These are phyloP conservation scores for Acleris cristana DNA, from an alignment of 2,888 invertebrate genomes.

Conservation along the genomic window DNA sequence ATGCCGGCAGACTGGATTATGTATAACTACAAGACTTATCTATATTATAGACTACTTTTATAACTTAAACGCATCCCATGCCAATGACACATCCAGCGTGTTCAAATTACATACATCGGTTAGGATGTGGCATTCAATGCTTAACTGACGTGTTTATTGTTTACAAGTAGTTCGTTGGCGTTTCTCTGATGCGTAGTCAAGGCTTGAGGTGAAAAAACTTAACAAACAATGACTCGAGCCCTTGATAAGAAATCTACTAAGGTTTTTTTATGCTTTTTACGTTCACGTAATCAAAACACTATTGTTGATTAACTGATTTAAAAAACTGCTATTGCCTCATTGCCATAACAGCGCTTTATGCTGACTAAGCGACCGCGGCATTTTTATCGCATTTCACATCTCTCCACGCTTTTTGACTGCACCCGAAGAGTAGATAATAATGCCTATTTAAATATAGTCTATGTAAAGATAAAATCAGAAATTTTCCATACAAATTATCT, in stretches of 20 bases:
- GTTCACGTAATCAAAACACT: conserved; percentile 1
- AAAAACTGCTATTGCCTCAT: too few species aligned
- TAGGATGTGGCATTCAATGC: too few species aligned
- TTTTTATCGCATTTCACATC: conserved; percentile 3
- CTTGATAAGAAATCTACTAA: conserved; percentile 1
- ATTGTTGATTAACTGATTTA: too few species aligned
- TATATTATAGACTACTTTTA: too few species aligned
- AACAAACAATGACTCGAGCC: conserved; percentile 26
- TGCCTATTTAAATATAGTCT: conserved; percentile 15
- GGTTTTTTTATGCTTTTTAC: conserved; percentile 20
- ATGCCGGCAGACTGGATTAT: too few species aligned
- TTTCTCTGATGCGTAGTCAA: conserved; percentile 8
- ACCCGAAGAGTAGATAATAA: conserved; percentile 27
- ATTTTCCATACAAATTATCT: neutral
- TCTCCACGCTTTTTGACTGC: conserved; percentile 26
- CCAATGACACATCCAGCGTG: too few species aligned
- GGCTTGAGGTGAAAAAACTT: conserved; percentile 29
- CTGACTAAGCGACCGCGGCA: neutral
- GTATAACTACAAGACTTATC: too few species aligned
- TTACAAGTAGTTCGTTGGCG: conserved; percentile 20
- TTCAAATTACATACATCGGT: too few species aligned
- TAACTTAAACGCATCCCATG: too few species aligned
- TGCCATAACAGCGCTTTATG: neutral
- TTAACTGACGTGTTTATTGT: neutral
- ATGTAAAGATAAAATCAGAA: neutral